Conservation (phyloP, 2,797 vertebrate genomes). For the Tachyglossus aculeatus region DNA sequence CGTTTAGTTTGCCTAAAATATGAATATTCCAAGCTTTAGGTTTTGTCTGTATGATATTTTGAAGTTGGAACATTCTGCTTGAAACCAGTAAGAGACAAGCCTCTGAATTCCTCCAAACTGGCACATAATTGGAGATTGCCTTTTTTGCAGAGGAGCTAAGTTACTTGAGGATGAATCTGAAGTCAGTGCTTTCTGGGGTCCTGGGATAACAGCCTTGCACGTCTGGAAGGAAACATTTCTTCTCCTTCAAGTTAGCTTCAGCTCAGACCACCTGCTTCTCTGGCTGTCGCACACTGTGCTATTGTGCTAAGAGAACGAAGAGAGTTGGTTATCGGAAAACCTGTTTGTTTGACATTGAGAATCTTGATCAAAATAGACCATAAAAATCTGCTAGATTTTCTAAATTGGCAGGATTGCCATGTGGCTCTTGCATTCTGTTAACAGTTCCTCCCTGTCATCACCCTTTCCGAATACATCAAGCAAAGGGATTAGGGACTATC, state of each 20-base stretch:
- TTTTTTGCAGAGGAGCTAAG: slow-evolving; percentile 30
- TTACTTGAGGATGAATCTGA: slow-evolving; percentile 39
- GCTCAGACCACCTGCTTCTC: slow-evolving; percentile 65
- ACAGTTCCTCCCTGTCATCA: slow-evolving; percentile 68
- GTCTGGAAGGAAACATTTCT: slow-evolving; percentile 62
- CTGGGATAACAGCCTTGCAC: slow-evolving; percentile 57
- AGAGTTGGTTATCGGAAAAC: slow-evolving; percentile 69
- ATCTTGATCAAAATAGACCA: slow-evolving; percentile 71
- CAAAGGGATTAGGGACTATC: slow-evolving; percentile 59
- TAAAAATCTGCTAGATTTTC: slow-evolving; percentile 71
- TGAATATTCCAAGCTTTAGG: no score
- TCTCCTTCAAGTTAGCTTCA: slow-evolving; percentile 64
- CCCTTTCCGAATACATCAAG: slow-evolving; percentile 65
- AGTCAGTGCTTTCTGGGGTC: slow-evolving; percentile 42
- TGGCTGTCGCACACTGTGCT: slow-evolving; percentile 66
- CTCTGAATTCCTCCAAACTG: no score
- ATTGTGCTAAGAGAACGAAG: slow-evolving; percentile 69
- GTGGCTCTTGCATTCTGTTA: slow-evolving; percentile 69
- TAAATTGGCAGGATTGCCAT: slow-evolving; percentile 69
- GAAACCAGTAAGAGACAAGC: no score
- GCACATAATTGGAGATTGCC: slow-evolving; percentile 6
- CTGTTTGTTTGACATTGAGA: slow-evolving; percentile 71
- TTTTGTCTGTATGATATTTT: no score
- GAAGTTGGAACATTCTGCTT: no score
- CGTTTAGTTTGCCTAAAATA: no score